These are phyloP conservation scores for Psix sp. DNA, from an alignment of 1,140 invertebrate species.

Conservation along the genomic window DNA sequence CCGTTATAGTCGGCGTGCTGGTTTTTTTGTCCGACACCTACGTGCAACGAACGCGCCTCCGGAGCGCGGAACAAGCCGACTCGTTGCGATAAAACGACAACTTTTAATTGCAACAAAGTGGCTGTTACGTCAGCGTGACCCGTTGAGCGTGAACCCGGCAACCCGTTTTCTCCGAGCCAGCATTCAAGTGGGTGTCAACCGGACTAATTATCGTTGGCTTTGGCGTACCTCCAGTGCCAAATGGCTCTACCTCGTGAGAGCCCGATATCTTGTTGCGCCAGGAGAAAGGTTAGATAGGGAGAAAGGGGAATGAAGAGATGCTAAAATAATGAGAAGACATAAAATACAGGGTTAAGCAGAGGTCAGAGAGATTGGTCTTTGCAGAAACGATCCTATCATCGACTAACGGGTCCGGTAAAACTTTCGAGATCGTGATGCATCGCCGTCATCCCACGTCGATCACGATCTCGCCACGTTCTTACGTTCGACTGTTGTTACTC, in stretches of 20 bases:
- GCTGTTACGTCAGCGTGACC: slow-evolving; percentile 58
- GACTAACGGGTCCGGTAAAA: slow-evolving; percentile 69
- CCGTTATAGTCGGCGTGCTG: slow-evolving; percentile 40
- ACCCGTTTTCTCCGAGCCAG: slow-evolving; percentile 55
- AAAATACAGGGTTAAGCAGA: slow-evolving; percentile 62
- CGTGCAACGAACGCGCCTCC: slow-evolving; percentile 20
- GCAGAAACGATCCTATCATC: slow-evolving; percentile 70
- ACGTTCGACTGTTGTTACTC: slow-evolving; percentile 57
- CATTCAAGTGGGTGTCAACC: slow-evolving; percentile 61
- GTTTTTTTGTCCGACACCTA: slow-evolving; percentile 42
- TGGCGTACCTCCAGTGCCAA: slow-evolving; percentile 60
- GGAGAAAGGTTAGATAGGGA: slow-evolving; percentile 55
- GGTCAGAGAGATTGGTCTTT: slow-evolving; percentile 62
- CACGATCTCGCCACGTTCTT: slow-evolving; percentile 63
- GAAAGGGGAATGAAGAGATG: slow-evolving; percentile 62
- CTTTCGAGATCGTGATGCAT: slow-evolving; percentile 70
- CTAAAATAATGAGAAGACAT: slow-evolving; percentile 63
- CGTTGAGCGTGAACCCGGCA: slow-evolving; percentile 60
- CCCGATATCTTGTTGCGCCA: slow-evolving; percentile 47
- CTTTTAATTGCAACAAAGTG: slow-evolving; percentile 64
- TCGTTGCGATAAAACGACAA: slow-evolving; percentile 58
- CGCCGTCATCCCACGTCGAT: slow-evolving; percentile 65
- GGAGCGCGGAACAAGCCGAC: slow-evolving; percentile 36
- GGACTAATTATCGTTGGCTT: slow-evolving; percentile 67
- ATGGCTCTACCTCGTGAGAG: slow-evolving; percentile 61